A percentile compares a stretch with the other conserved stretches of the same genome.
phyloP scores from a whole-genome alignment of 2,888 invertebrate genomes.

The Cacoxenus indagator region DNA sequence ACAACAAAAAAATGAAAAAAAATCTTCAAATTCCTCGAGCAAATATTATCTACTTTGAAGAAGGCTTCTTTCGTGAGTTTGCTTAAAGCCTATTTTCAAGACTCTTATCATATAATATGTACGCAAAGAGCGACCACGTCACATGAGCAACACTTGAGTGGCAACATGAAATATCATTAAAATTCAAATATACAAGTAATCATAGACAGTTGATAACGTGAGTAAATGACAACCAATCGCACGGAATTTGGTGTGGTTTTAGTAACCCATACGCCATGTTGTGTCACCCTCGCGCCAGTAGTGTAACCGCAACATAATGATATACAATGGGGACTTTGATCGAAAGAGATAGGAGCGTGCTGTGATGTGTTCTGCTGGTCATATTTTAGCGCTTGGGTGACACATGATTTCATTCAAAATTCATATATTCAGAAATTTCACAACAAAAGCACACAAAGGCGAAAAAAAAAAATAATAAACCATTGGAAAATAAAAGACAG shows the following conservation, averaged over 20 bases:
- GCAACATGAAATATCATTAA: constrained; percentile 11
- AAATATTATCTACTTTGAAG: too few relatives aligned
- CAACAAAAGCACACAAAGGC: not conserved
- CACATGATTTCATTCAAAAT: constrained; percentile 53
- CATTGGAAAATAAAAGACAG: constrained; percentile 1
- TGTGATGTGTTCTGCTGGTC: not conserved
- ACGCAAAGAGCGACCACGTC: too few relatives aligned
- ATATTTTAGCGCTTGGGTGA: constrained; percentile 48
- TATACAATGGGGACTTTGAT: constrained; percentile 28
- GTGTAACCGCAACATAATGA: constrained; percentile 37
- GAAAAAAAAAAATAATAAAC: constrained; percentile 8
- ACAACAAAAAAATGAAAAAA: too few relatives aligned
- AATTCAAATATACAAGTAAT: constrained; percentile 16
- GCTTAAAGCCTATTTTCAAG: too few relatives aligned
- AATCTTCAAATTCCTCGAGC: too few relatives aligned
- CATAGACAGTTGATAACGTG: constrained; percentile 7
- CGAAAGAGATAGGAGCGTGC: constrained; percentile 17
- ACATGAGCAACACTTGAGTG: constrained; percentile 48
- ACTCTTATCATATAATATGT: too few relatives aligned
- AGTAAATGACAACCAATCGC: constrained; percentile 14
- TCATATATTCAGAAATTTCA: constrained; percentile 51
- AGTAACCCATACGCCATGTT: not conserved
- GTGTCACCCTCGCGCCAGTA: not conserved
- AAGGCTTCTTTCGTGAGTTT: too few relatives aligned
- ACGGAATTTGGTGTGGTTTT: constrained; percentile 1